Base-by-base conservation (phyloP, 2,888 invertebrate genomes). In the Pterobdella sp. region DNA sequence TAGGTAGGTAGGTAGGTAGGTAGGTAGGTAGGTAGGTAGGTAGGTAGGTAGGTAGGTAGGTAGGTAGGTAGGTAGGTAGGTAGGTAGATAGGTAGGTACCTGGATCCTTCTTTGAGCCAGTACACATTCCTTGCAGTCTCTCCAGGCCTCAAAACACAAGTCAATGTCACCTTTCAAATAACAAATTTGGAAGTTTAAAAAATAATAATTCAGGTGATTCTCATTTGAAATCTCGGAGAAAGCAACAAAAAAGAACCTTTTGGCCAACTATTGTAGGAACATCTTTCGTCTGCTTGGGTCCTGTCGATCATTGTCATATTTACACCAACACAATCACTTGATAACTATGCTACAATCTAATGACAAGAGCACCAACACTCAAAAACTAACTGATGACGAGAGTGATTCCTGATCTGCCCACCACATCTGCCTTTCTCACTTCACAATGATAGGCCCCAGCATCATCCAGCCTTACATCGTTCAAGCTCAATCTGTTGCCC, bases 61-160 rank as follows among this genome's bases (percentile, higher is more conserved):
- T n/a, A n/a, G n/a, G n/a, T n/a, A n/a, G n/a, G n/a, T n/a, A n/a
- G n/a, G n/a, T n/a, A n/a, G n/a, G n/a, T n/a, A n/a, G n/a, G n/a
- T n/a, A n/a, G n/a, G n/a, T n/a, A n/a, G n/a, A n/a, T n/a, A n/a
- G n/a, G n/a, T n/a, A n/a, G n/a, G n/a, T n/a, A n/a, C n/a, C n/a
- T n/a, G 18, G n/a, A 7, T 10, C 69, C 69, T 2, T 49, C 29
- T 31, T 49, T 69, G 29, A 69, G 32, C 69, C 69, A 69, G 4
- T 31, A 52, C 22, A 69, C 52, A 2, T 1, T 69, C 1, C 42
- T 52, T 2, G 69, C 52, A 26, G 42, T 42, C n/a, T 52, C 36
- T 18, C 26, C 60, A 26, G 60, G 60, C n/a, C 60, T 56, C 60
- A 56, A n/a, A 4, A 56, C 60, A n/a, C 60, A 56, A 4, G 60